Base-by-base conservation (phyloP, 2,113 vertebrate genomes). In the Otolemur garnettii region DNA sequence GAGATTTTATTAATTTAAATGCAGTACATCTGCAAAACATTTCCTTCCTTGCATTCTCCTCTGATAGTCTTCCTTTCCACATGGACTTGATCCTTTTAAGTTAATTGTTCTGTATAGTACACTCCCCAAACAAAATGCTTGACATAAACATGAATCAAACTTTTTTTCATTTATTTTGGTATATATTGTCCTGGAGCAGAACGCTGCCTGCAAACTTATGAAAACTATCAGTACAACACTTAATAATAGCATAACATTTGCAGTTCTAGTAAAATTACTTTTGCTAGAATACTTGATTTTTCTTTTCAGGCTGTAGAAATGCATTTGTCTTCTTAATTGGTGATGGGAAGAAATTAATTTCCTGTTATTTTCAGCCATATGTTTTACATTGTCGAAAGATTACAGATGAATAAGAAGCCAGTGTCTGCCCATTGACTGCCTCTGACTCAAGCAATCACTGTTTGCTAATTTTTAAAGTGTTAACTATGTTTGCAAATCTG, bases 1-100 rank as follows among this genome's bases (percentile, higher is more conserved):
- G 98, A 99, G 98, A 98, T 98, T 99, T 99, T 99, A 99, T 99
- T 99, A 99, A 99, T 99, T 99, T 98, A 98, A 98, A 99, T 98
- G 98, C 98, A 98, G 97, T 98, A 98, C 98, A 99, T 99, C 98
- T 99, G 99, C 98, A 98, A 99, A 99, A 98, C 98, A 99, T 98
- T 99, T 99, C 98, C 98, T 98, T 98, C 97, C 97, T 98, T 98
- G 96, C 98, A 97, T 98, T 98, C 98, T 98, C 97, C 97, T 98
- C 98, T 98, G 98, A 98, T 98, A 98, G 98, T 98, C 98, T 98
- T 98, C 97, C 95, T 98, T 98, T 97, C 98, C 98, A 98, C 97
- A 96, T 96, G 97, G 97, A 98, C 96, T 97, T 97, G 98, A 98
- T 98, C 98, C 97, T 98, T 98, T 98, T 98, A 98, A 98, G 98